Evolutionary conservation across 2,113 vertebrate species (phyloP).

Genomic region (Hippopotamus amphibius): DNA sequence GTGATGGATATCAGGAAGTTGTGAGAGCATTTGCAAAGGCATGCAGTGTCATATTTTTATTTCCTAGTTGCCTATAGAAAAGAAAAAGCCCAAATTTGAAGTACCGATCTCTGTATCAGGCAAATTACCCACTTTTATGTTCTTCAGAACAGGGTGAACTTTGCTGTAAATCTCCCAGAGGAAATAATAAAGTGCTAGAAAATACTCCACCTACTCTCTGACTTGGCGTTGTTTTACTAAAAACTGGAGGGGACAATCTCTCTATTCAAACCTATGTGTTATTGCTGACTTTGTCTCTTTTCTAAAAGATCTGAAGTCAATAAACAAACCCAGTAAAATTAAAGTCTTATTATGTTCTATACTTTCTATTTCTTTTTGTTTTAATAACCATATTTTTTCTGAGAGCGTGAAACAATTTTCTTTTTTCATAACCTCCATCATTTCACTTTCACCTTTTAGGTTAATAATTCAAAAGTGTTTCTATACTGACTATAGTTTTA

Average conservation of each 20-base stretch:
- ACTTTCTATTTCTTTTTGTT: conserved; percentile 40
- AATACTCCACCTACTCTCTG: background rate
- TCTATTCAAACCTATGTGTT: background rate
- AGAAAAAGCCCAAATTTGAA: background rate
- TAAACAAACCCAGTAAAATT: conserved; percentile 4
- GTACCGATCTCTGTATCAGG: conserved; percentile 2
- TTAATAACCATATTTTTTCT: background rate
- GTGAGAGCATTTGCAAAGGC: background rate
- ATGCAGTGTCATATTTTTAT: conserved; percentile 8
- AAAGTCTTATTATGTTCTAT: background rate
- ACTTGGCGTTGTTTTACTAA: background rate
- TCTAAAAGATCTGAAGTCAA: background rate
- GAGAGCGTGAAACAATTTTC: background rate
- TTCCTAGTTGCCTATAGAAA: conserved; percentile 24
- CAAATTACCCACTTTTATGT: conserved; percentile 39
- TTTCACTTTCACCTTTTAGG: background rate
- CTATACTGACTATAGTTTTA: background rate
- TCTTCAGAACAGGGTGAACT: conserved; percentile 38
- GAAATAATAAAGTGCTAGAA: background rate
- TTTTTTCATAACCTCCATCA: background rate
- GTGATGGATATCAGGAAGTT: background rate
- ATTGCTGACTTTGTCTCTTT: background rate
- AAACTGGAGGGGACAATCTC: background rate
- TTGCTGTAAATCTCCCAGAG: background rate
- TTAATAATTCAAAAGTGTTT: background rate